phyloP scores from a whole-genome alignment of 2,888 invertebrate genomes.

The Drosophila quinaria region DNA sequence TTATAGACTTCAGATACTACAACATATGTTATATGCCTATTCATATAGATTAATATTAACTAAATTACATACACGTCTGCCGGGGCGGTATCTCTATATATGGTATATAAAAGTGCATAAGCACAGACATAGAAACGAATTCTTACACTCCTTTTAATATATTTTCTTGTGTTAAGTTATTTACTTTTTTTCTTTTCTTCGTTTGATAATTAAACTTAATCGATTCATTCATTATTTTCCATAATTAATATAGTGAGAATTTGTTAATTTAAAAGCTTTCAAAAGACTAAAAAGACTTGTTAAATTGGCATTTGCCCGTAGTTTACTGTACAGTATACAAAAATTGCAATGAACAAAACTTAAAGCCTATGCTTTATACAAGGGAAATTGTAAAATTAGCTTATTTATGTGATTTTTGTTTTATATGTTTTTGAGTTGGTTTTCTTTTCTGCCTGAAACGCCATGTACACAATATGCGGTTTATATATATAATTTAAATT shows the following conservation, averaged over 20 bases:
- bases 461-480: constrained; percentile 29
- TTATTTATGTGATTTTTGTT: constrained; percentile 35
- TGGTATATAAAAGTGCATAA: constrained; percentile 53
- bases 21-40: constrained; percentile 53
- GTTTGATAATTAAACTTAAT: constrained; percentile 18
- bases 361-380: constrained; percentile 73
- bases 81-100: constrained; percentile 32
- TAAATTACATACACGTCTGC: constrained; percentile 57
- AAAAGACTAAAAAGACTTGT: constrained; percentile 40
- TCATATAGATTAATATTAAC: constrained; percentile 53
- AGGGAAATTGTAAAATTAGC: constrained; percentile 47
- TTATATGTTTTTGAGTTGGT: constrained; percentile 1
- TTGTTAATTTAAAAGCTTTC: constrained; percentile 76
- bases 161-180: neutral
- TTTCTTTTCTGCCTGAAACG: constrained; percentile 38
- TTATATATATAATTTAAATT: constrained; percentile 43
- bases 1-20: constrained; percentile 64
- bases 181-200: constrained; percentile 8
- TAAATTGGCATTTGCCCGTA: constrained; percentile 47
- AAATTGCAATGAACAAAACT: constrained; percentile 38
- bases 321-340: constrained; percentile 59
- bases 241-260: constrained; percentile 73
- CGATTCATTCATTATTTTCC: constrained; percentile 41
- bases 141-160: constrained; percentile 20
- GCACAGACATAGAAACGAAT: constrained; percentile 52